A percentile compares a stretch with the other conserved stretches of the same genome.
phyloP scores from a whole-genome alignment of 2,888 invertebrate species.

The Synanthedon myopaeformis region DNA sequence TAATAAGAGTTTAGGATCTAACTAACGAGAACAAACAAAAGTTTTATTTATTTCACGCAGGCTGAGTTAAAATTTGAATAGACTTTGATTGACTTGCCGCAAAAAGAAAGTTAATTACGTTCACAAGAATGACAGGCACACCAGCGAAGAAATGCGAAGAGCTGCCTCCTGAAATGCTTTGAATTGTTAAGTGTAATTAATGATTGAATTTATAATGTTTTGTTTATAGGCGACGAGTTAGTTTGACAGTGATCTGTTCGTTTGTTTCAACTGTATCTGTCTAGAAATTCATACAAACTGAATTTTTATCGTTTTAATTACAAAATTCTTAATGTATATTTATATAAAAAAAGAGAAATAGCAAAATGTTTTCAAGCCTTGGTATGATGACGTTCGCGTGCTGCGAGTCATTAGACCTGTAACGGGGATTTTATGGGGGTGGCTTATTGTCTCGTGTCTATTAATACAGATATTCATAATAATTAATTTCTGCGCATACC shows the following conservation, averaged over 20 bases:
- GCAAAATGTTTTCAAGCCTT: constrained; percentile 1
- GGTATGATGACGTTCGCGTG: constrained; percentile 52
- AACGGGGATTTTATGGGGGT: constrained; percentile 48
- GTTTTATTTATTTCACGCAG: not conserved
- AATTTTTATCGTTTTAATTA: no score
- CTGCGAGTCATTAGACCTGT: constrained; percentile 48
- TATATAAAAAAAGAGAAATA: no score
- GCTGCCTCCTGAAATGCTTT: constrained; percentile 42
- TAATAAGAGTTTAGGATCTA: no score
- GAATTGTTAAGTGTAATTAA: constrained; percentile 40
- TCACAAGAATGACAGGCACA: constrained; percentile 35
- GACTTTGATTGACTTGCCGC: constrained; percentile 31
- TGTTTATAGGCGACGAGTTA: not conserved
- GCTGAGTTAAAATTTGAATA: not conserved
- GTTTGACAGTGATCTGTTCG: not conserved
- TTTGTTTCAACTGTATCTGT: constrained; percentile 16
- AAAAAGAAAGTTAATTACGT: constrained; percentile 53
- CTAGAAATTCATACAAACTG: constrained; percentile 21
- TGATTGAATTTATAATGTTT: constrained; percentile 16
- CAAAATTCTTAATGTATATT: no score
- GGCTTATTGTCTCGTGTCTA: constrained; percentile 64
- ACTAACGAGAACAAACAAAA: no score
- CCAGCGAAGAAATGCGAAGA: constrained; percentile 30
- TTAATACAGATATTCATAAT: constrained; percentile 55
- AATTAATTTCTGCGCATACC: constrained; percentile 43